Evolutionary conservation across 2,797 vertebrate species (phyloP).

Genomic region (Mycteria americana): DNA sequence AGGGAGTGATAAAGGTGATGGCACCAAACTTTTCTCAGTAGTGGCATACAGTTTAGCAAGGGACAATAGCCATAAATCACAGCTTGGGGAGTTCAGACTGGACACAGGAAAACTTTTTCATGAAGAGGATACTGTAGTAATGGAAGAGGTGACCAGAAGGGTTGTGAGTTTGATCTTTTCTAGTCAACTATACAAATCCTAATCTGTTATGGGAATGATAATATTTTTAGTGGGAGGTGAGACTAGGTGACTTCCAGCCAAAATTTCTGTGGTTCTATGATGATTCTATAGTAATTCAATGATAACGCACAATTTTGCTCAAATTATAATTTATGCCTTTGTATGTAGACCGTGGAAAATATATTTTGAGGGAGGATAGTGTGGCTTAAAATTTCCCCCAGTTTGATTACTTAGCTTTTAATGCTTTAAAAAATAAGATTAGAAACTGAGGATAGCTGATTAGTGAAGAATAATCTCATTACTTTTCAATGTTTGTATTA

Average conservation of each 20-base stretch:
- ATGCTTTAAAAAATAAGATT: not conserved
- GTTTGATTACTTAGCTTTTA: not conserved
- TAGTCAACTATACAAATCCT: not conserved
- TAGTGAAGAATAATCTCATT: not conserved
- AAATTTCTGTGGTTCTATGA: not conserved
- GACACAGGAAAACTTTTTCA: not conserved
- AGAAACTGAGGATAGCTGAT: not conserved
- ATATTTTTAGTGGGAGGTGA: not conserved
- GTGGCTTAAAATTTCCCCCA: not conserved
- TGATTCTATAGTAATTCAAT: not conserved
- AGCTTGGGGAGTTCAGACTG: not conserved
- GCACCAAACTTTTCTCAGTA: not conserved
- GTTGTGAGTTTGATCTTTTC: not conserved
- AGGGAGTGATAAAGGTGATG: not conserved
- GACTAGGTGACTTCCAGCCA: not conserved
- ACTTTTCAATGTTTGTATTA: not conserved
- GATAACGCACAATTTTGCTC: not conserved
- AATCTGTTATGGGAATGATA: not conserved
- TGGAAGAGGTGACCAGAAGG: not conserved
- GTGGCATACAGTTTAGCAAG: not conserved
- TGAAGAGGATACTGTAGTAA: not conserved
- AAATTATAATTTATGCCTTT: not conserved
- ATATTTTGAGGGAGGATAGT: not conserved
- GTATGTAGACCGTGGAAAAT: not conserved
- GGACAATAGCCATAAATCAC: rapidly evolving